Conservation (phyloP, 2,113 vertebrate genomes). For the Anarhynchus alexandrinus region DNA sequence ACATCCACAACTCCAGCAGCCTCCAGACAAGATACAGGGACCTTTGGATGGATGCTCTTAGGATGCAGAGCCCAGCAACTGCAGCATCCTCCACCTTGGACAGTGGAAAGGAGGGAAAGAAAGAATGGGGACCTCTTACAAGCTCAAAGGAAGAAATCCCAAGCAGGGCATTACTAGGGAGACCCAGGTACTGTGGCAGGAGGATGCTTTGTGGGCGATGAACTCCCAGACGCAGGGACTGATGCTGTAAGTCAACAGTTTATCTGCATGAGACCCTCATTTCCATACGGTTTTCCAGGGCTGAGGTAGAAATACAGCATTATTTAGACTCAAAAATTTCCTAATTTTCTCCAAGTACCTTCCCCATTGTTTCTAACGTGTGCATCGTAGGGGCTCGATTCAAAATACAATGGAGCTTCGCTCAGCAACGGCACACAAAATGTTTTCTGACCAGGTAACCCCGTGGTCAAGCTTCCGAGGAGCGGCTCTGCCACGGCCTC, state of each 20-base stretch:
- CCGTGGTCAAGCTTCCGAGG: fast-evolving
- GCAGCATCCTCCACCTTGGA: neutral
- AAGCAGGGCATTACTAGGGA: neutral
- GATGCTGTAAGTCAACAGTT: neutral
- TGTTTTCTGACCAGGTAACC: conserved; percentile 2
- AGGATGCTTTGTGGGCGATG: neutral
- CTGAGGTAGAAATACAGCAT: neutral
- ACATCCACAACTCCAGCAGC: neutral
- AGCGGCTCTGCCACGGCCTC: neutral
- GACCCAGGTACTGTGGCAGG: neutral
- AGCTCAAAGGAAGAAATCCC: neutral
- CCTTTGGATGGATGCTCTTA: neutral
- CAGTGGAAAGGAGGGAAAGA: neutral
- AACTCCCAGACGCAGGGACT: neutral
- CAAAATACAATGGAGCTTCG: neutral
- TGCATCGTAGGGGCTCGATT: neutral
- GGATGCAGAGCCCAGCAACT: neutral
- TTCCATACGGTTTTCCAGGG: neutral
- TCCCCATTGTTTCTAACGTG: neutral
- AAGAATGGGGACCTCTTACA: neutral
- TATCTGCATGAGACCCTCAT: neutral
- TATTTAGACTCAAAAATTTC: neutral
- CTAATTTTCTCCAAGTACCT: neutral
- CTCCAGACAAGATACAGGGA: neutral
- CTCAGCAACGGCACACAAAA: neutral